Conservation (phyloP, 2,113 vertebrate genomes). For the Lasiurus cinereus region DNA sequence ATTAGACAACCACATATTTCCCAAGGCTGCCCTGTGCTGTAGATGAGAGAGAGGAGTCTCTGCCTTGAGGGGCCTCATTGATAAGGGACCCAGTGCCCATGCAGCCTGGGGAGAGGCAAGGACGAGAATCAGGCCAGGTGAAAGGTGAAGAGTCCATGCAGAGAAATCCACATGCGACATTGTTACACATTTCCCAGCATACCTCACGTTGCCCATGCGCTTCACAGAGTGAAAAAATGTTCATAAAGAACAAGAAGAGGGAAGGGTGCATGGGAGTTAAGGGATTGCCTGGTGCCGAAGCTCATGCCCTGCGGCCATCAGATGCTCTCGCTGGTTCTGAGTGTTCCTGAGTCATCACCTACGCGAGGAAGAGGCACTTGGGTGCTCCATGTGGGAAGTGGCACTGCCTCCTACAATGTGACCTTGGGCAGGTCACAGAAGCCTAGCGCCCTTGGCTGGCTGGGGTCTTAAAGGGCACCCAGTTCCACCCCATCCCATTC, state of each 20-base stretch:
- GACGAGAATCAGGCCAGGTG: neutral
- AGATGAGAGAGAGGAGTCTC: neutral
- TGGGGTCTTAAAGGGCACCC: neutral
- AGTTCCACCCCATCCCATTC: neutral
- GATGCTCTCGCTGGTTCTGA: neutral
- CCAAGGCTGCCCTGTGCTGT: neutral
- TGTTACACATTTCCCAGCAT: neutral
- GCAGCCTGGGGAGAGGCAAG: neutral
- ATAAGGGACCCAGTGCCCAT: neutral
- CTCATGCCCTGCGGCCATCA: neutral
- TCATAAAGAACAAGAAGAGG: neutral
- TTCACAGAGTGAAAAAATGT: constrained; percentile 7
- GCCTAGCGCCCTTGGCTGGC: neutral
- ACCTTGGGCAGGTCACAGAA: neutral
- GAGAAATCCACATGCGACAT: neutral
- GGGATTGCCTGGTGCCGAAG: neutral
- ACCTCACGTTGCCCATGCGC: neutral
- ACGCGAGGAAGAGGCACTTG: neutral
- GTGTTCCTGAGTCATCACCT: no score
- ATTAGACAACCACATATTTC: neutral
- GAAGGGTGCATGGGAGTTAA: neutral
- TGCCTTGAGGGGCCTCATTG: neutral
- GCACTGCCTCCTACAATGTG: neutral
- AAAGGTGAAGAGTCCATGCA: neutral
- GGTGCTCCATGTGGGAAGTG: neutral